Conservation (phyloP, 2,888 invertebrate species). For the Unio delphinus region DNA sequence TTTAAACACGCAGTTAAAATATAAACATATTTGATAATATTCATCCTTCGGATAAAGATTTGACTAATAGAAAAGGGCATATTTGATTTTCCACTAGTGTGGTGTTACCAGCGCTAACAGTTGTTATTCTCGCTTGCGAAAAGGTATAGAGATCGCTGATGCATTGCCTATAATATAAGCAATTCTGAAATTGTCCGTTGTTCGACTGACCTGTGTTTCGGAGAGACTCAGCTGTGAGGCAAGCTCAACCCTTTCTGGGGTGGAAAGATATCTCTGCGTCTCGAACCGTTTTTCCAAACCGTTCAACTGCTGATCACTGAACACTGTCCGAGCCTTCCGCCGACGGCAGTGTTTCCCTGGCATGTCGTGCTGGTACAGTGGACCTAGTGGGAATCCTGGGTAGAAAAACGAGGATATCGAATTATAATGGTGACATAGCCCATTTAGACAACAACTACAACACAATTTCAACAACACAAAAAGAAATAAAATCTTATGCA, state of each 20-base stretch:
- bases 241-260: constrained; percentile 95
- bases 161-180: not conserved
- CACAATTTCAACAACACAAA: too few relatives aligned
- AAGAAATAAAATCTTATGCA: too few relatives aligned
- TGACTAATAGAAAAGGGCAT: too few relatives aligned
- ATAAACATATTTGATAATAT: too few relatives aligned
- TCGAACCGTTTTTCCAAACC: constrained; percentile 96
- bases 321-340: constrained; percentile 94
- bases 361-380: constrained; percentile 75
- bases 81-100: too few relatives aligned
- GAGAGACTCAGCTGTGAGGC: constrained; percentile 93
- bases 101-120: too few relatives aligned
- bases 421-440: not conserved
- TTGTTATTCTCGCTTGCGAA: too few relatives aligned
- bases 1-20: too few relatives aligned
- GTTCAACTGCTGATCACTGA: constrained; percentile 78
- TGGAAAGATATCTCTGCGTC: constrained; percentile 93
- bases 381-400: constrained; percentile 63
- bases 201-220: constrained; percentile 81
- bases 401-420: not conserved
- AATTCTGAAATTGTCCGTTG: not conserved
- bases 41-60: too few relatives aligned
- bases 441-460: too few relatives aligned
- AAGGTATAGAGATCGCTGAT: too few relatives aligned
- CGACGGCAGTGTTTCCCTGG: constrained; percentile 91